These are phyloP conservation scores for Bos javanicus DNA, from an alignment of 2,113 vertebrate species.

Conservation along the genomic window DNA sequence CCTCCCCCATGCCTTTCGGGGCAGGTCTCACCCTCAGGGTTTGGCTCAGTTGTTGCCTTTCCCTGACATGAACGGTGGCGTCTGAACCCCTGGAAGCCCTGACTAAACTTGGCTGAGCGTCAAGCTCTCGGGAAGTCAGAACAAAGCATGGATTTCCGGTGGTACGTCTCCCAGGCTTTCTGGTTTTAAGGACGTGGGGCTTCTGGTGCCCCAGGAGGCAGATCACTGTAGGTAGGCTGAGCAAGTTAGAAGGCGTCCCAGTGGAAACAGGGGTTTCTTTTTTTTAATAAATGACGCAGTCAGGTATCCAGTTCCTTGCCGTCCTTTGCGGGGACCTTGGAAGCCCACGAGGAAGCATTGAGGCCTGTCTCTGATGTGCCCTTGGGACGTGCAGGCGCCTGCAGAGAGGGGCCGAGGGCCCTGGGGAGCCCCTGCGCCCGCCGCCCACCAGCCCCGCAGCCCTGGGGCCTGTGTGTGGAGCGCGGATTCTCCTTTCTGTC, in stretches of 20 bases:
- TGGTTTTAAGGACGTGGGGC: not conserved
- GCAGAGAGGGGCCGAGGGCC: not conserved
- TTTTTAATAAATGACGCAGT: not conserved
- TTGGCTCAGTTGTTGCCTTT: not conserved
- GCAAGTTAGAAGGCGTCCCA: not conserved
- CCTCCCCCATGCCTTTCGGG: no score
- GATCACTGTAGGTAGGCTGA: no score
- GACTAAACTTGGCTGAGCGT: not conserved
- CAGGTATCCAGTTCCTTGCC: not conserved
- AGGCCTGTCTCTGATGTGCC: not conserved
- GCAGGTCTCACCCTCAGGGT: not conserved
- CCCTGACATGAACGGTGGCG: not conserved
- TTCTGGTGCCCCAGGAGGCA: not conserved
- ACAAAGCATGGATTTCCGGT: not conserved
- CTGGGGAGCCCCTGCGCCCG: not conserved
- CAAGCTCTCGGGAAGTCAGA: not conserved
- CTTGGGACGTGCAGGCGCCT: not conserved
- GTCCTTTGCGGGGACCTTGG: not conserved
- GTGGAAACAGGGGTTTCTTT: not conserved
- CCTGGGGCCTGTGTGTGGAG: not conserved
- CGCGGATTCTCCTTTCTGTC: rapidly evolving
- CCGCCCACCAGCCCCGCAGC: not conserved
- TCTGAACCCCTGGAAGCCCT: not conserved
- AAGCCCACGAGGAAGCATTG: not conserved
- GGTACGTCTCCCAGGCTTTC: not conserved